A percentile compares a stretch with the other conserved stretches of the same genome.
Conservation (phyloP, 2,113 vertebrate species). For the Elaphurus davidianus region DNA sequence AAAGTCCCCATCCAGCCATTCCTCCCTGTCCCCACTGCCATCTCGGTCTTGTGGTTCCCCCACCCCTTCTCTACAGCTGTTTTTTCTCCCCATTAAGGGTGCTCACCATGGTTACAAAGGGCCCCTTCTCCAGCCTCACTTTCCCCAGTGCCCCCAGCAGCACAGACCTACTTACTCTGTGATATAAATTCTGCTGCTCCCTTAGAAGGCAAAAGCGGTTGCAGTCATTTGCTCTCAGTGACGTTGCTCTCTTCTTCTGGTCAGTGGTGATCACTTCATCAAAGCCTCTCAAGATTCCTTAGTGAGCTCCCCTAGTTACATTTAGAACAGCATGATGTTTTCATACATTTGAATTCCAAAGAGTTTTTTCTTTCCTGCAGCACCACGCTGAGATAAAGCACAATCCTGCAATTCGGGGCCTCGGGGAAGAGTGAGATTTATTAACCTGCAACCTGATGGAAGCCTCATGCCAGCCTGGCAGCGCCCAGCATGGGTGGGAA, state of each 20-base stretch:
- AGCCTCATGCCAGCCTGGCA: neutral
- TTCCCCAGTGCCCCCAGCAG: neutral
- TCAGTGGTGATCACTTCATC: neutral
- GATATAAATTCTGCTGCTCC: neutral
- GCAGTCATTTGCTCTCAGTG: neutral
- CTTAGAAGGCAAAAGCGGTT: neutral
- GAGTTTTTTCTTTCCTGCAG: neutral
- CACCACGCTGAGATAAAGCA: neutral
- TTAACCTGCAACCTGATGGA: neutral
- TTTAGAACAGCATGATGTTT: neutral
- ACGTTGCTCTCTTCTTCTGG: neutral
- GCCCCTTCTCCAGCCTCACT: neutral
- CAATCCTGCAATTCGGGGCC: neutral
- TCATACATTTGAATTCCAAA: neutral
- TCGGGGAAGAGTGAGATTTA: neutral
- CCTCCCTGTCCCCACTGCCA: neutral
- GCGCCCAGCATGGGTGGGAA: neutral
- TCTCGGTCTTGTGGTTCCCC: neutral
- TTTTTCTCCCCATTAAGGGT: neutral
- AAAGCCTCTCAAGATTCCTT: neutral
- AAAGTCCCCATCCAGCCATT: neutral
- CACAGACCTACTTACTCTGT: neutral
- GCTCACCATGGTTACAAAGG: neutral
- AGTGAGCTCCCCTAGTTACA: neutral
- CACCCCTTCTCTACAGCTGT: neutral